These are phyloP conservation scores for Drosophila helvetica DNA, from an alignment of 2,888 invertebrate genomes.

Conservation along the genomic window DNA sequence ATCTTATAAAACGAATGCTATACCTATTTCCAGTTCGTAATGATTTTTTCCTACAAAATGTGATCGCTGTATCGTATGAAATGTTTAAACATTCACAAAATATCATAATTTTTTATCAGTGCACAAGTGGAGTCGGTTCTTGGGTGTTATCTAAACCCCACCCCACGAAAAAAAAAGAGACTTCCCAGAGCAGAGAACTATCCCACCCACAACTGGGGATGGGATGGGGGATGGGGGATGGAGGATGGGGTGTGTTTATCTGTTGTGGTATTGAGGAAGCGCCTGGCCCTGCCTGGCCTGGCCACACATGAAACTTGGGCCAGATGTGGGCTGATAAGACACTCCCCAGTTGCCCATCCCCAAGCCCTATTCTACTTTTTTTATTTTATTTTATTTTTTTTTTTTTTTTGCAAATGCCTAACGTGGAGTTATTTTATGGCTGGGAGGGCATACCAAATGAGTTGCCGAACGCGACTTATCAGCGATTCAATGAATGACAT, in stretches of 20 bases:
- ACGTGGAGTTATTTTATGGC: conserved; percentile 45
- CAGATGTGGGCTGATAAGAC: conserved; percentile 56
- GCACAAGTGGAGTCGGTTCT: background rate
- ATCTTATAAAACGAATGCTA: too few species aligned
- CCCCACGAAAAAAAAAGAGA: conserved; percentile 1
- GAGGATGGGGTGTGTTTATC: conserved; percentile 29
- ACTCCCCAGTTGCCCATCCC: conserved; percentile 8
- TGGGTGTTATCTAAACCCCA: conserved; percentile 7
- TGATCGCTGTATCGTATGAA: too few species aligned
- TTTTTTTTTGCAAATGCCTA: conserved; percentile 33
- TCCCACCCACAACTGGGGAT: conserved; percentile 27
- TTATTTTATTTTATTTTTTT: conserved; percentile 10
- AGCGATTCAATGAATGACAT: conserved; percentile 50
- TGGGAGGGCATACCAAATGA: conserved; percentile 45
- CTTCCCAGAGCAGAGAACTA: conserved; percentile 14
- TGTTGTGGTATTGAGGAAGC: conserved; percentile 49
- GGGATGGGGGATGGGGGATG: background rate
- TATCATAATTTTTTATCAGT: background rate
- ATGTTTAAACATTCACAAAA: background rate
- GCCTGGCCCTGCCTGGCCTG: conserved; percentile 20
- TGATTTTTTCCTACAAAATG: too few species aligned
- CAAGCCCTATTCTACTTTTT: conserved; percentile 10
- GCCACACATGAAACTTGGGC: conserved; percentile 48
- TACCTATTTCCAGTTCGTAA: too few species aligned
- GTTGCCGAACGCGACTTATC: conserved; percentile 36